These are phyloP conservation scores for Eidolon dupreanum DNA, from an alignment of 2,797 vertebrate genomes.

Conservation along the genomic window DNA sequence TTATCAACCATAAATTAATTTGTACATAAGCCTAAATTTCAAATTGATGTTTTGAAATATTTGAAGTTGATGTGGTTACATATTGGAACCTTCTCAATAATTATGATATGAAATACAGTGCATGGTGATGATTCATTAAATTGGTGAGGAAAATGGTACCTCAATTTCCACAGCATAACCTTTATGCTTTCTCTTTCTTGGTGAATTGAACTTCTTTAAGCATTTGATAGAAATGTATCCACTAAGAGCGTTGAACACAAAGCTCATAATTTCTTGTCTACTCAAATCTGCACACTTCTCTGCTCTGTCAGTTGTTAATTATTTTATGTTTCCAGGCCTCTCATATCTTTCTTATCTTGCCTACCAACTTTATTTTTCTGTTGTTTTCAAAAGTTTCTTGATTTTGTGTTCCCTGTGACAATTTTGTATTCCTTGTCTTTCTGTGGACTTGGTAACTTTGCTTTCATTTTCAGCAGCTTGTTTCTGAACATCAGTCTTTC, in stretches of 20 bases:
- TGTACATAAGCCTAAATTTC: not conserved
- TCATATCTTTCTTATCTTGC: not conserved
- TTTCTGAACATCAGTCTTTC: not conserved
- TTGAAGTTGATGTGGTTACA: not conserved
- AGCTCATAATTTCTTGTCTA: not conserved
- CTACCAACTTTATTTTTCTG: not conserved
- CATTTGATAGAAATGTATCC: too few species aligned
- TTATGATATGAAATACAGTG: not conserved
- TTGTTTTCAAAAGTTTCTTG: too few species aligned
- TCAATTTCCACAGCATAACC: not conserved
- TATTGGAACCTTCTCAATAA: not conserved
- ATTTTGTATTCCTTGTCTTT: not conserved
- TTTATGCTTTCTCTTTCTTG: not conserved
- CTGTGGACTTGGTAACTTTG: not conserved
- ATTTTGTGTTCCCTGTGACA: not conserved
- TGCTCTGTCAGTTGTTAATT: not conserved
- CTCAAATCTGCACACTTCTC: not conserved
- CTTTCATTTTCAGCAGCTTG: not conserved
- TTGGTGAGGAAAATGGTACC: not conserved
- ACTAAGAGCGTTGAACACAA: not conserved
- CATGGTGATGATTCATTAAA: not conserved
- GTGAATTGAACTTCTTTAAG: not conserved
- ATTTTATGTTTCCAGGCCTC: not conserved
- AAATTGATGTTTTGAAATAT: not conserved
- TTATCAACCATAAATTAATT: conserved; percentile 62